phyloP scores from a whole-genome alignment of 2,797 vertebrate genomes.

The Poeciliopsis presidionis region DNA sequence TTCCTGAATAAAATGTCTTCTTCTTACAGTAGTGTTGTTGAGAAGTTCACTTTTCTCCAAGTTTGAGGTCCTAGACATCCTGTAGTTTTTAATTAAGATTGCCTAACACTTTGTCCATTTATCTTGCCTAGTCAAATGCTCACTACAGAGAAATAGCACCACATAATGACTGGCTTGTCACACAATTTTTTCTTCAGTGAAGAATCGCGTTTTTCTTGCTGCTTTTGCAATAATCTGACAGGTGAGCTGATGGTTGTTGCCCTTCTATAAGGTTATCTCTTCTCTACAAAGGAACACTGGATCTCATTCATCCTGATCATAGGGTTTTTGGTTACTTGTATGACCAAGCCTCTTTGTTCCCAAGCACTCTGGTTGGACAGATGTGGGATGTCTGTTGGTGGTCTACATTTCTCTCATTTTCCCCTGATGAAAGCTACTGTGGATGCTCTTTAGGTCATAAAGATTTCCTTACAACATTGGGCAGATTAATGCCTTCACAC shows the following conservation, averaged over 20 bases:
- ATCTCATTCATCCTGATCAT: conserved; percentile 4
- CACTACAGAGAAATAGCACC: not conserved
- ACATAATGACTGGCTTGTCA: not conserved
- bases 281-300: conserved; percentile 9
- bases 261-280: not conserved
- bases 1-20: not conserved
- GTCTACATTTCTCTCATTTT: not conserved
- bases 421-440: not conserved
- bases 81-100: not conserved
- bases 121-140: not conserved
- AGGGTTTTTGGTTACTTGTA: conserved; percentile 7
- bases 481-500: not conserved
- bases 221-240: not conserved
- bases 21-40: not conserved
- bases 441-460: not conserved
- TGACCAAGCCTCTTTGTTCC: conserved; percentile 8
- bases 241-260: not conserved
- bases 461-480: not conserved
- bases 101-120: not conserved
- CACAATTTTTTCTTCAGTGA: not conserved
- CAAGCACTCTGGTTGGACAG: not conserved
- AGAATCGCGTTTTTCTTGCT: not conserved
- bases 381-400: not conserved
- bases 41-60: not conserved
- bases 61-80: not conserved